Conservation (phyloP, 2,113 vertebrate genomes). For the Daboia siamensis region DNA sequence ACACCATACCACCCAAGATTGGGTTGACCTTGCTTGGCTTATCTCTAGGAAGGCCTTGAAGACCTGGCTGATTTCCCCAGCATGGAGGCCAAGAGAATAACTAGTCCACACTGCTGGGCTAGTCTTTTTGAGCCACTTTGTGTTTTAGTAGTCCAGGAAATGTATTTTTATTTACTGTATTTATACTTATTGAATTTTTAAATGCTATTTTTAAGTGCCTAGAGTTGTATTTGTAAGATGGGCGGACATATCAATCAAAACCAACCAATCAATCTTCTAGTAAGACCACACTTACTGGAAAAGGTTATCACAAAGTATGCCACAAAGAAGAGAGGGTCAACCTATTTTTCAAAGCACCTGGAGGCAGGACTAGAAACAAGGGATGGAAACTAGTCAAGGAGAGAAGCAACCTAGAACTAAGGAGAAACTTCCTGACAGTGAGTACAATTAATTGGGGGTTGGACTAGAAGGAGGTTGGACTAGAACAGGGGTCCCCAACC, state of each 20-base stretch:
- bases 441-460: too few species aligned
- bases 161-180: neutral
- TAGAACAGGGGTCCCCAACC: too few species aligned
- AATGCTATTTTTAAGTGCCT: neutral
- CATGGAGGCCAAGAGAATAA: neutral
- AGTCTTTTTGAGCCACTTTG: neutral
- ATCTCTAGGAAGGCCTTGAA: neutral
- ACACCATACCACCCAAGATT: neutral
- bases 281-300: too few species aligned
- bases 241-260: neutral
- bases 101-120: neutral
- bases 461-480: too few species aligned
- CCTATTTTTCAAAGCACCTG: too few species aligned
- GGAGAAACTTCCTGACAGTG: too few species aligned
- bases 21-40: neutral
- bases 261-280: neutral
- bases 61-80: neutral
- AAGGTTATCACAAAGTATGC: too few species aligned
- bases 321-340: too few species aligned
- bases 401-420: too few species aligned
- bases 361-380: too few species aligned
- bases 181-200: neutral
- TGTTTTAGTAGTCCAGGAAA: neutral
- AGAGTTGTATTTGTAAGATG: neutral
- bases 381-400: too few species aligned